phyloP scores from a whole-genome alignment of 2,797 vertebrate genomes.

The Halcyon leucocephala region DNA sequence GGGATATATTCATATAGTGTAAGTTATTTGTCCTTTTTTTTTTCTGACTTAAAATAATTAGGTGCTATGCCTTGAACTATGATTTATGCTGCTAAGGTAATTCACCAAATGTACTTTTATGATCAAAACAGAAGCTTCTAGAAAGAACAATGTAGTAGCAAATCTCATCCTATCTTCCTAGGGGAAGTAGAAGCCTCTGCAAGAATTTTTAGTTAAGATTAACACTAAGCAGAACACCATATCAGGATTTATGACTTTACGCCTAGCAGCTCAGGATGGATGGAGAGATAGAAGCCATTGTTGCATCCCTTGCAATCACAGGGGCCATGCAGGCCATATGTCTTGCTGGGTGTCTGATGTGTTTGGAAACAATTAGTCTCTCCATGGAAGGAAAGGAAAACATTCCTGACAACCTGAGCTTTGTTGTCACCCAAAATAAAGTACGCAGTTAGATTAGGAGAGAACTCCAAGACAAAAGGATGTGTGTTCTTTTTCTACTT shows the following conservation, averaged over 20 bases:
- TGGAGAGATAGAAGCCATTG: background rate
- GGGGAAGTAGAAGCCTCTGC: background rate
- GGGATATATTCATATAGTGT: background rate
- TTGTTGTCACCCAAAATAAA: background rate
- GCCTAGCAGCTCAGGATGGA: background rate
- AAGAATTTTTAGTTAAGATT: background rate
- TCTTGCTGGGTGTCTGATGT: background rate
- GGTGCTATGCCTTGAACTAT: background rate
- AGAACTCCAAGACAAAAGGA: background rate
- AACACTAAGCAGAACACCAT: background rate
- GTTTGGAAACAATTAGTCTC: background rate
- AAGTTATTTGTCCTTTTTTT: background rate
- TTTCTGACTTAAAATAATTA: background rate
- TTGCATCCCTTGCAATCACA: background rate
- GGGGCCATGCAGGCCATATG: rapidly evolving
- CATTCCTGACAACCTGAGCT: background rate
- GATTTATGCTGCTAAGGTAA: background rate
- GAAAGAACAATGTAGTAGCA: background rate
- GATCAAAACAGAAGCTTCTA: background rate
- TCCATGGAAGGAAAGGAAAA: background rate
- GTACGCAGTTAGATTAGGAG: background rate
- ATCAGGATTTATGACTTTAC: background rate
- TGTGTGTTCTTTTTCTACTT: background rate
- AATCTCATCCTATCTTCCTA: background rate
- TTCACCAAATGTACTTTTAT: background rate